These are phyloP conservation scores for Poecilia latipinna DNA, from an alignment of 2,113 vertebrate genomes.

Conservation along the genomic window DNA sequence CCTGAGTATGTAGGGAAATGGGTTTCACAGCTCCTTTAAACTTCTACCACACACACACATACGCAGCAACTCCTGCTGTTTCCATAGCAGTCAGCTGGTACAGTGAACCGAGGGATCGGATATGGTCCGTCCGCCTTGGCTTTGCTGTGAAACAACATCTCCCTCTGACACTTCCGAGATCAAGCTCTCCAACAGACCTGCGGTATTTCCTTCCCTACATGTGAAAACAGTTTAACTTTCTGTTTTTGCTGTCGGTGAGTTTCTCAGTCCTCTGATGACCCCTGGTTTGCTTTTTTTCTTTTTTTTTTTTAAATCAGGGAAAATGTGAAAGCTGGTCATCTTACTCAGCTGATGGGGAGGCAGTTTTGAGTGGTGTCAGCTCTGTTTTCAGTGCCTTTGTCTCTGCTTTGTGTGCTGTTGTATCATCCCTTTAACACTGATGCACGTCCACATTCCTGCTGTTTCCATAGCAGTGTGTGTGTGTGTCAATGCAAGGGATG, in stretches of 20 bases:
- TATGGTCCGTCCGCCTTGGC: constrained; percentile 43
- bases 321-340: constrained; percentile 29
- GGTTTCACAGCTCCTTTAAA: constrained; percentile 42
- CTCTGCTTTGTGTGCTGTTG: constrained; percentile 19
- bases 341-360: constrained; percentile 30
- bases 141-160: constrained; percentile 47
- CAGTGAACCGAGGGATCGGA: constrained; percentile 53
- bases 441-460: constrained; percentile 43
- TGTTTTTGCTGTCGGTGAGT: constrained; percentile 25
- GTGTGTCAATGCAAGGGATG: constrained; percentile 57
- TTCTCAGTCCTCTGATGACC: constrained; percentile 50
- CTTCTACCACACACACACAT: constrained; percentile 43
- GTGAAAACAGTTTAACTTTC: constrained; percentile 28
- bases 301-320: constrained; percentile 19
- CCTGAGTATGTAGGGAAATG: constrained; percentile 6
- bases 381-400: constrained; percentile 50
- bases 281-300: constrained; percentile 10
- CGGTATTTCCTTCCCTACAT: constrained; percentile 30
- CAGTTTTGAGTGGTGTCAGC: constrained; percentile 52
- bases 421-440: constrained; percentile 44
- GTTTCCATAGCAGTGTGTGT: constrained; percentile 71
- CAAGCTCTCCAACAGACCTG: constrained; percentile 35
- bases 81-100: constrained; percentile 69
- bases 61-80: constrained; percentile 51
- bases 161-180: constrained; percentile 43